Evolutionary conservation across 2,797 vertebrate species (phyloP).

Genomic region (Sandelia bainsii): DNA sequence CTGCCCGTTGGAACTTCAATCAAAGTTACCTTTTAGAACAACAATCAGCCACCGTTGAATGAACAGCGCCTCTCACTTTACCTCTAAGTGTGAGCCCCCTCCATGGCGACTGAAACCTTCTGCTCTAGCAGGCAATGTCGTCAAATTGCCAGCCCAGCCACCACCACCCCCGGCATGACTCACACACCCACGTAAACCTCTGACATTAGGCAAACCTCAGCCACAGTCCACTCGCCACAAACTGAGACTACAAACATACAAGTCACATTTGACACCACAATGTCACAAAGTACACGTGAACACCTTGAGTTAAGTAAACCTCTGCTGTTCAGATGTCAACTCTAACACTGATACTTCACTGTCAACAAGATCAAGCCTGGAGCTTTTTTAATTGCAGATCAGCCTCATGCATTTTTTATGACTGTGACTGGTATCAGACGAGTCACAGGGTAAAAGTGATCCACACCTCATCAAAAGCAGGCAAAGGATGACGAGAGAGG

Average conservation of each 20-base stretch:
- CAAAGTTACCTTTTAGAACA: slow-evolving; percentile 2
- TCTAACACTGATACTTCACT: background rate
- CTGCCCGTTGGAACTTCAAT: slow-evolving; percentile 6
- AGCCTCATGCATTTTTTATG: slow-evolving; percentile 66
- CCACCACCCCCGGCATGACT: slow-evolving; percentile 52
- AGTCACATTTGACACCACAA: background rate
- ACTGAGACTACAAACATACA: slow-evolving; percentile 20
- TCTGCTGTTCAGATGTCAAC: slow-evolving; percentile 1
- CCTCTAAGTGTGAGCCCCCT: slow-evolving; percentile 14
- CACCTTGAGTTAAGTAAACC: background rate
- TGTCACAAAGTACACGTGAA: background rate
- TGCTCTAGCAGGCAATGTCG: slow-evolving; percentile 64
- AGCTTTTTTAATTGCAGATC: slow-evolving; percentile 50
- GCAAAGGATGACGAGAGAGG: slow-evolving; percentile 22
- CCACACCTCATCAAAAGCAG: slow-evolving; percentile 39
- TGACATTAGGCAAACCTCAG: slow-evolving; percentile 49
- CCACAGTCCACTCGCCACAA: slow-evolving; percentile 32
- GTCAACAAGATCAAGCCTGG: slow-evolving; percentile 42
- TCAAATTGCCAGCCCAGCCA: slow-evolving; percentile 30
- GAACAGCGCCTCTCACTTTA: slow-evolving; percentile 40
- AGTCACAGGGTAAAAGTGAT: slow-evolving; percentile 43
- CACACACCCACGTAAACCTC: slow-evolving; percentile 55
- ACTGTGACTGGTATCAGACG: slow-evolving; percentile 38
- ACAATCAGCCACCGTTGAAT: slow-evolving; percentile 35
- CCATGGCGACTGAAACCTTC: slow-evolving; percentile 65